phyloP scores from a whole-genome alignment of 2,797 vertebrate species.

The Malacoctenus gilli region DNA sequence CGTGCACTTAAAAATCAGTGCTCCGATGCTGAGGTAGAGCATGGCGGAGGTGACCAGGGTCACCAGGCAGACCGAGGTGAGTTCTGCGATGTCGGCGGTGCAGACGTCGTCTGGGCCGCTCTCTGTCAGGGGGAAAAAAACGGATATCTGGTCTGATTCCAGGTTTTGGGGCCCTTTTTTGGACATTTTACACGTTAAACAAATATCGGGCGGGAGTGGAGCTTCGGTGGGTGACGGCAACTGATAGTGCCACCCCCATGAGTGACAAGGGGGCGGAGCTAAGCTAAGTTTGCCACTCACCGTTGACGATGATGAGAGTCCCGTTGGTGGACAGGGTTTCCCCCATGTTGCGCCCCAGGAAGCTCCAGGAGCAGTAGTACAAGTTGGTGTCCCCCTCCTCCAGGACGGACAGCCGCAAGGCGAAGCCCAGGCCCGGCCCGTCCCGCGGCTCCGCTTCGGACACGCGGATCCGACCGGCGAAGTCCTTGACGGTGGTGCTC shows the following conservation, averaged over 20 bases:
- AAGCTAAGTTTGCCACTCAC: no score
- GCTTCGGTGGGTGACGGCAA: no score
- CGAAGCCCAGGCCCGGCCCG: conserved; percentile 1
- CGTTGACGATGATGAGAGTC: conserved; percentile 66
- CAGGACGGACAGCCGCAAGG: conserved; percentile 55
- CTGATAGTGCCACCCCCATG: no score
- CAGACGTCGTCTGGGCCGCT: conserved; percentile 30
- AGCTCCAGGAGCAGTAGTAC: conserved; percentile 68
- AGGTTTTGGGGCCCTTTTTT: no score
- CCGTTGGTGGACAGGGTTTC: conserved; percentile 5
- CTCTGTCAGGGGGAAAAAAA: conserved; percentile 39
- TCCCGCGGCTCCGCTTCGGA: accelerated
- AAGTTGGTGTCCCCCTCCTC: conserved; percentile 58
- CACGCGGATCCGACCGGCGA: conserved; percentile 10
- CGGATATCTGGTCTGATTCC: no score
- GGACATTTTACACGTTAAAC: no score
- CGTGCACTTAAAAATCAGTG: conserved; percentile 28
- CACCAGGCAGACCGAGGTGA: conserved; percentile 26
- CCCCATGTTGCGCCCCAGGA: accelerated
- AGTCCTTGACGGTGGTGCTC: accelerated
- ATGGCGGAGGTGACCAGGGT: neutral
- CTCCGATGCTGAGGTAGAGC: neutral
- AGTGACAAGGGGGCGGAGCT: no score
- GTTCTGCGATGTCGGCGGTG: neutral
- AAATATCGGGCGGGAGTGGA: no score